phyloP scores from a whole-genome alignment of 2,113 vertebrate genomes.

The Motacilla tschutschensis region DNA sequence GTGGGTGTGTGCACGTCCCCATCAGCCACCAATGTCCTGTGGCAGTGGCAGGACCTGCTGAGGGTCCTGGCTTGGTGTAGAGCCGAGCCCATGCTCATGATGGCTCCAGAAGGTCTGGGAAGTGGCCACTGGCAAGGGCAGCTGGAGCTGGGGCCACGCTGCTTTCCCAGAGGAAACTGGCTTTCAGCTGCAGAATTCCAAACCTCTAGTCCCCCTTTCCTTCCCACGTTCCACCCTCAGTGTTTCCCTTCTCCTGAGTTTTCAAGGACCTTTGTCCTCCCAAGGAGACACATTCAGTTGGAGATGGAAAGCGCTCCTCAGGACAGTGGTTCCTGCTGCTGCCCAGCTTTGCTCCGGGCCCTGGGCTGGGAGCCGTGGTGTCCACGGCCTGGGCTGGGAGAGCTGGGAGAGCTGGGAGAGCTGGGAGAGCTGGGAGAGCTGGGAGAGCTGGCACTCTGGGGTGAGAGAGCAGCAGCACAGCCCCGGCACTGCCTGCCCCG shows the following conservation, averaged over 20 bases:
- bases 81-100: fast-evolving
- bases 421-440: no score
- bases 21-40: fast-evolving
- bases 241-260: background rate
- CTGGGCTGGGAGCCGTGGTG: background rate
- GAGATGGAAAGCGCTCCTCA: background rate
- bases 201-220: background rate
- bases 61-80: fast-evolving
- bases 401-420: background rate
- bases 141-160: fast-evolving
- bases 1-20: background rate
- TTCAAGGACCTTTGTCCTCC: background rate
- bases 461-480: fast-evolving
- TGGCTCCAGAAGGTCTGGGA: background rate
- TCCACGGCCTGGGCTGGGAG: fast-evolving
- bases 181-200: background rate
- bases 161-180: background rate
- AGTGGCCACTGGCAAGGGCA: background rate
- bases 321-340: background rate
- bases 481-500: background rate
- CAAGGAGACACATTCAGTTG: background rate
- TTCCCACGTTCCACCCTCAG: fast-evolving
- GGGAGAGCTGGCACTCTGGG: background rate
- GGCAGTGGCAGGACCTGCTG: background rate
- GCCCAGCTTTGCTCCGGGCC: background rate